Conservation (phyloP, 2,888 invertebrate genomes). For the Epinotia bilunana region DNA sequence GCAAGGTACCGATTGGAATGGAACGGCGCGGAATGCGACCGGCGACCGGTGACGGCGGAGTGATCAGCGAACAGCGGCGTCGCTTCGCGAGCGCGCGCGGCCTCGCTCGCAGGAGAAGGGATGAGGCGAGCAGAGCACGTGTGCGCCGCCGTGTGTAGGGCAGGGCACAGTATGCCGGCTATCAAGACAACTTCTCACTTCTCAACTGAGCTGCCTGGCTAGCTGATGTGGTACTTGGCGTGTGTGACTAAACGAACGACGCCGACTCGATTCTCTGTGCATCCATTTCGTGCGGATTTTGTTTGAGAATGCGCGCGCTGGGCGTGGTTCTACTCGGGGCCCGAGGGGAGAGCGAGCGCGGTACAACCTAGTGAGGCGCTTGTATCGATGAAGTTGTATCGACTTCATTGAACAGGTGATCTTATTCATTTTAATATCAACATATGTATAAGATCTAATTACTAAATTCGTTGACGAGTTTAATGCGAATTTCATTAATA, state of each 20-base stretch:
- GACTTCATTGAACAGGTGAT: constrained; percentile 46
- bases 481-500: too few relatives aligned
- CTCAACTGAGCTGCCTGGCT: constrained; percentile 65
- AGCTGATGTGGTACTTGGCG: constrained; percentile 59
- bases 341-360: constrained; percentile 70
- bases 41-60: constrained; percentile 43
- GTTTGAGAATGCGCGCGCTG: constrained; percentile 79
- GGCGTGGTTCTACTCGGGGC: constrained; percentile 74
- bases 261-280: constrained; percentile 67
- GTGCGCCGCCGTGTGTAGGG: constrained; percentile 70
- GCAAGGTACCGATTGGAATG: constrained; percentile 51
- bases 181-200: constrained; percentile 74
- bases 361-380: constrained; percentile 66
- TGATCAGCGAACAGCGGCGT: constrained; percentile 42
- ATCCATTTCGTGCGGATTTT: constrained; percentile 75
- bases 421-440: background rate
- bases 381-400: constrained; percentile 65
- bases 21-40: constrained; percentile 48
- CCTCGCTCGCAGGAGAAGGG: constrained; percentile 65
- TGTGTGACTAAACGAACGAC: constrained; percentile 67
- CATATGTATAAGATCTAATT: too few relatives aligned
- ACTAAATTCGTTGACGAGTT: too few relatives aligned
- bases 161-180: constrained; percentile 65
- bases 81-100: constrained; percentile 58
- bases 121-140: constrained; percentile 73